These are phyloP conservation scores for Sebastes vulpes DNA, from an alignment of 2,797 vertebrate genomes.

Conservation along the genomic window DNA sequence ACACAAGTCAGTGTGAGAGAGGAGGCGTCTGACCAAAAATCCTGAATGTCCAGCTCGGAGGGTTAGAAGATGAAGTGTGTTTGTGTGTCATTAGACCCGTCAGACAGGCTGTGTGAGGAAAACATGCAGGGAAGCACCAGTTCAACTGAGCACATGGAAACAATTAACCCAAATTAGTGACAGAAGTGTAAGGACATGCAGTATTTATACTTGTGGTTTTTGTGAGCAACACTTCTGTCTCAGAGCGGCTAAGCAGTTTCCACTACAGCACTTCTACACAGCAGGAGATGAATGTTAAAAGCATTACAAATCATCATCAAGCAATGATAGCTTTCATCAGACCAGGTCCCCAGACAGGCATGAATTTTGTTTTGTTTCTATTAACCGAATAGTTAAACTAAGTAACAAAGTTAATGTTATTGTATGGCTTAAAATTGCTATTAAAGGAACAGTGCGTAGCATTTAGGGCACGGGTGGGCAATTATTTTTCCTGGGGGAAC, in stretches of 20 bases:
- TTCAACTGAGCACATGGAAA: constrained; percentile 39
- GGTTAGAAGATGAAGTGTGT: background rate
- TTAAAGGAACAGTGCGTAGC: background rate
- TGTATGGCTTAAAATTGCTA: background rate
- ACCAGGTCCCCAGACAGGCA: background rate
- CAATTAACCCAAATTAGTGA: constrained; percentile 58
- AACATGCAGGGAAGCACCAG: constrained; percentile 14
- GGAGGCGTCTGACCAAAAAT: constrained; percentile 44
- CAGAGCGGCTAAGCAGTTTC: background rate
- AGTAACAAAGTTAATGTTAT: background rate
- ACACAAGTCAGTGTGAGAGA: constrained; percentile 3
- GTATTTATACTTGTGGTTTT: constrained; percentile 41
- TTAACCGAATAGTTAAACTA: background rate
- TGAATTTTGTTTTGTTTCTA: background rate
- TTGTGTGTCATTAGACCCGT: constrained; percentile 27
- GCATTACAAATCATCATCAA: background rate
- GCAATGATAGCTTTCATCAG: background rate
- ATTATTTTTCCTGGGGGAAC: too few relatives aligned
- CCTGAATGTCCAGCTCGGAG: constrained; percentile 1
- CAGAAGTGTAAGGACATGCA: constrained; percentile 45
- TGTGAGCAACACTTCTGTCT: constrained; percentile 35
- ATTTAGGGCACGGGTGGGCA: background rate
- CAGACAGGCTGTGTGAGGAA: constrained; percentile 17
- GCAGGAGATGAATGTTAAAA: background rate
- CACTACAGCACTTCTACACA: background rate